Evolutionary conservation across 1,140 invertebrate genomes (phyloP), one percentile per base, ranked within the genome.

Genomic region (Eriosoma lanigerum): DNA sequence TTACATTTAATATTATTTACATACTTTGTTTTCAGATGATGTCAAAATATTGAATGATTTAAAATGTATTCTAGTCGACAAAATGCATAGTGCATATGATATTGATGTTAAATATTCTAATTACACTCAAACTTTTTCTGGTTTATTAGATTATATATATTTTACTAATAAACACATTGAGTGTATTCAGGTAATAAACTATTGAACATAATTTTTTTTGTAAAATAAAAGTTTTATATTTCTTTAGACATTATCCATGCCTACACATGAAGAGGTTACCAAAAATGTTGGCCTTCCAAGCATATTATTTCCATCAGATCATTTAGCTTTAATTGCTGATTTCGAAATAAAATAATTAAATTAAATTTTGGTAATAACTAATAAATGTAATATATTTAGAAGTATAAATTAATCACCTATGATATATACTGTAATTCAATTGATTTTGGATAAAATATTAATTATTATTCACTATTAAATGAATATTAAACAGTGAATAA

Each of bases 221-320:
- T 8, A 1, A 32, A 13, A 50, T 19, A 38, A 38, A 38, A 8
- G 32, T 38, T 38, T 38, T 4, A n/a, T 82, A 83, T 83, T 21
- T 81, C 85, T 87, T 15, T 85, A 91, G 88, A 88, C 93, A 2
- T 87, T 97, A 80, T 94, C 95, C 4, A 87, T 96, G 82, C 94
- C 94, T 0, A 89, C 88, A 38, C 87, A 91, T 75, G 92, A 94
- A 83, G 92, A 95, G 83, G 85, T 98, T 19, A 88, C 85, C 66
- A 84, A 87, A 50, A 86, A 95, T 84, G 87, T 85, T 60, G 95
- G 93, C 15, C 88, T 98, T 81, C 96, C 96, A 3, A 97, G 93
- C 83, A 86, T 93, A 21, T 90, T 92, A 12, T 94, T 93, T 87
- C 96, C 96, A 1, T 97, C 96, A 21, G 96, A 98, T 89, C 96